Evolutionary conservation across 2,113 vertebrate genomes (phyloP).

Genomic region (Chelonoidis abingdonii): DNA sequence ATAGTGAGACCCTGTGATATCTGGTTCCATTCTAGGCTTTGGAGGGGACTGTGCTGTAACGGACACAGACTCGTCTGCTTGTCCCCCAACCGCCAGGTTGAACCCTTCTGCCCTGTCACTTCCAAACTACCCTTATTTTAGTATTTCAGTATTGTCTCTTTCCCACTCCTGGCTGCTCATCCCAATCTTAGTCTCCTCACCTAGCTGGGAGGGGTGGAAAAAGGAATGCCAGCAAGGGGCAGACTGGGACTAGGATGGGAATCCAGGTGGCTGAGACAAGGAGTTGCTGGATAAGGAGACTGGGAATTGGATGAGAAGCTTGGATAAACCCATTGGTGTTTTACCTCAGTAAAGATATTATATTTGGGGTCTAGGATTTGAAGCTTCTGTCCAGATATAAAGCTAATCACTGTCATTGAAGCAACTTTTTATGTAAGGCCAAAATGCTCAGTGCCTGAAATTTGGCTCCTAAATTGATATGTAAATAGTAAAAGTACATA

Average conservation of each 20-base stretch:
- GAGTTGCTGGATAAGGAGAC: too few species aligned
- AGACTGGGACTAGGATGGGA: too few species aligned
- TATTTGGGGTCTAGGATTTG: conserved; percentile 6
- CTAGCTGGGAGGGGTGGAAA: too few species aligned
- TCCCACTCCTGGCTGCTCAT: neutral
- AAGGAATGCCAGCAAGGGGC: too few species aligned
- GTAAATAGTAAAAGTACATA: neutral
- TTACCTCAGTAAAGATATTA: conserved; percentile 9
- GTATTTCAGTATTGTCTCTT: neutral
- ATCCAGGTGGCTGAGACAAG: too few species aligned
- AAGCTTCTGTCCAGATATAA: conserved; percentile 28
- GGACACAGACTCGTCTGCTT: neutral
- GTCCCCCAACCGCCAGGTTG: neutral
- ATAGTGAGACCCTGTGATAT: neutral
- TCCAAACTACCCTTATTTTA: neutral
- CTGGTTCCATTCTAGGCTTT: neutral
- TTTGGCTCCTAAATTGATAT: too few species aligned
- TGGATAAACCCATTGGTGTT: neutral
- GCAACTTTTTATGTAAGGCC: conserved; percentile 35
- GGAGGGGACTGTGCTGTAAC: neutral
- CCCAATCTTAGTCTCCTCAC: neutral
- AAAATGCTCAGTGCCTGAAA: conserved; percentile 26
- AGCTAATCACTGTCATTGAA: conserved; percentile 31
- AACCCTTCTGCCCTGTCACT: neutral
- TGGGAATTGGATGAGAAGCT: too few species aligned